Evolutionary conservation across 1,140 invertebrate genomes (phyloP).

Genomic region (Acyrthosiphon pisum): DNA sequence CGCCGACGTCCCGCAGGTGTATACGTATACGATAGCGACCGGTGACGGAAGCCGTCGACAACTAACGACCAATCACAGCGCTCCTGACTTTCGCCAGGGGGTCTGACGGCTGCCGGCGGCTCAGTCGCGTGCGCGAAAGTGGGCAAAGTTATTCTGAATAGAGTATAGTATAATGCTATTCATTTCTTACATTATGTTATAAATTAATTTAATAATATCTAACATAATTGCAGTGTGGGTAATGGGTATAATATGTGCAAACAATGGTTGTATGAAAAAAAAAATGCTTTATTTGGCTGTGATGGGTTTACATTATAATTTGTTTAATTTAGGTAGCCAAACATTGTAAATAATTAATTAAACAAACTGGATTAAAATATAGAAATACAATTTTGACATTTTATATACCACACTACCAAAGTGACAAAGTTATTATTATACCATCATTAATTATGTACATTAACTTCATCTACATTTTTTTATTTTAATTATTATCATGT

Average conservation of each 20-base stretch:
- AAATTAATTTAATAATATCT: neutral
- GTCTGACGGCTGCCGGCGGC: too few relatives aligned
- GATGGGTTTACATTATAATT: neutral
- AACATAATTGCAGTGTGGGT: neutral
- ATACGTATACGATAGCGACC: too few relatives aligned
- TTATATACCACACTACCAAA: neutral
- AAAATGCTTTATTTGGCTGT: constrained; percentile 34
- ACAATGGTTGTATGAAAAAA: constrained; percentile 33
- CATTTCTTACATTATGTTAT: neutral
- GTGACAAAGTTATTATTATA: neutral
- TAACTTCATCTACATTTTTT: constrained; percentile 22
- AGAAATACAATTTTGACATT: neutral
- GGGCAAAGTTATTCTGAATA: too few relatives aligned
- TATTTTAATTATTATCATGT: neutral
- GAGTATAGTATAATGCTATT: neutral
- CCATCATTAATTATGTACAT: constrained; percentile 9
- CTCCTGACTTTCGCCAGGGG: too few relatives aligned
- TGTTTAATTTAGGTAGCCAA: too few relatives aligned
- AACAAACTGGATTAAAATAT: neutral
- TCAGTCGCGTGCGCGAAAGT: too few relatives aligned
- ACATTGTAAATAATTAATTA: constrained; percentile 4
- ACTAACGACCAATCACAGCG: too few relatives aligned
- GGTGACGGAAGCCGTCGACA: too few relatives aligned
- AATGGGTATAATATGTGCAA: neutral
- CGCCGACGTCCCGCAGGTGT: too few relatives aligned